These are phyloP conservation scores for Metopia argyrocephala DNA, from an alignment of 2,888 invertebrate genomes.

Conservation along the genomic window DNA sequence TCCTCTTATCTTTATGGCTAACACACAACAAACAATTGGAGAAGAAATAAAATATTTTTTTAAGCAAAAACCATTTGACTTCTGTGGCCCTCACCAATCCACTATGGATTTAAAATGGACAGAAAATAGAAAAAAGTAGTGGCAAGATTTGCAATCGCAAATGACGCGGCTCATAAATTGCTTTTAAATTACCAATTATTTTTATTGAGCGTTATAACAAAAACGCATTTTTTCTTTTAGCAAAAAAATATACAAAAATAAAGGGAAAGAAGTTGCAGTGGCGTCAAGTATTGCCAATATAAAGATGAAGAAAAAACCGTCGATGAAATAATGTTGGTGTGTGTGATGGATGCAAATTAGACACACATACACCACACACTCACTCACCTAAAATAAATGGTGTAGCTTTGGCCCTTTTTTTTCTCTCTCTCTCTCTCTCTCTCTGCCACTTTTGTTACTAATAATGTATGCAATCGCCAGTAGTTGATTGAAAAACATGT, in stretches of 20 bases:
- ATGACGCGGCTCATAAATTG: conserved; percentile 63
- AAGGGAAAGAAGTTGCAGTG: neutral
- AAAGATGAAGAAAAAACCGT: neutral
- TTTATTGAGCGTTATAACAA: conserved; percentile 61
- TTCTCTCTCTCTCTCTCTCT: too few species aligned
- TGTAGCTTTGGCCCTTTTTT: conserved; percentile 45
- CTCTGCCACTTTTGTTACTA: neutral
- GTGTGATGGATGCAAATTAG: conserved; percentile 58
- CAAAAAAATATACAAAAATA: conserved; percentile 9
- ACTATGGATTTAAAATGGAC: neutral
- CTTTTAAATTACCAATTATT: conserved; percentile 64
- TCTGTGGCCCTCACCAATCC: neutral
- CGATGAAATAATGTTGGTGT: conserved; percentile 57
- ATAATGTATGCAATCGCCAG: conserved; percentile 25
- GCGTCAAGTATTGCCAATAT: neutral
- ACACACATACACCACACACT: conserved; percentile 4
- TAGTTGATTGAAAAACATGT: neutral
- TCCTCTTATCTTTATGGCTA: neutral
- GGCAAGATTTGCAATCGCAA: conserved; percentile 51
- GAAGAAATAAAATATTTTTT: neutral
- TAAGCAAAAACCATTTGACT: conserved; percentile 47
- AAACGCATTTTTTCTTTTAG: conserved; percentile 43
- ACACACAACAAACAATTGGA: neutral
- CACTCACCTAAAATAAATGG: neutral
- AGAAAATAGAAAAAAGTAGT: conserved; percentile 11